Evolutionary conservation across 2,113 vertebrate genomes (phyloP).

Genomic region (Oceanites oceanicus): DNA sequence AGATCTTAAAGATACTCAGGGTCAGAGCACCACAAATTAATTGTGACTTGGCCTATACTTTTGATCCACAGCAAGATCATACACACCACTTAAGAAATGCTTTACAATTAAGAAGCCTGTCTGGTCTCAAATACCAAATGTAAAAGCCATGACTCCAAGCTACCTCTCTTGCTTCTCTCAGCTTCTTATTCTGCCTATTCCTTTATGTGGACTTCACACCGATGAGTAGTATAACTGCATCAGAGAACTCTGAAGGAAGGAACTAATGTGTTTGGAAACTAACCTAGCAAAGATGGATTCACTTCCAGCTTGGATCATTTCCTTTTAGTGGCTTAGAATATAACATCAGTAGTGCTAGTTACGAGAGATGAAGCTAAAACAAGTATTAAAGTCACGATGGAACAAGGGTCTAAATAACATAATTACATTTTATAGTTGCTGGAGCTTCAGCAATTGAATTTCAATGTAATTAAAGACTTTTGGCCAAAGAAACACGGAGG

Average conservation of each 20-base stretch:
- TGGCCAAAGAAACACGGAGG: neutral
- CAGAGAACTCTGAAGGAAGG: neutral
- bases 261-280: neutral
- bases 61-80: neutral
- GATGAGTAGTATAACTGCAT: neutral
- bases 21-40: neutral
- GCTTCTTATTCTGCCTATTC: neutral
- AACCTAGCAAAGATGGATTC: neutral
- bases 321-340: neutral
- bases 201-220: neutral
- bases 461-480: conserved; percentile 52
- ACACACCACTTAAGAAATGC: neutral
- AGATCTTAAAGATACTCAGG: neutral
- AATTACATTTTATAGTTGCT: conserved; percentile 28
- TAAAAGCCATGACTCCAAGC: neutral
- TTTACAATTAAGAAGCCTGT: neutral
- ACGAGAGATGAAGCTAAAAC: neutral
- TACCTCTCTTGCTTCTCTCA: neutral
- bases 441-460: conserved; percentile 45
- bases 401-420: neutral
- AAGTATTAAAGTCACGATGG: neutral
- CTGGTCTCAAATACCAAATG: neutral
- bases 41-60: neutral
- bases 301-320: neutral
- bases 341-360: accelerated